phyloP scores from a whole-genome alignment of 2,113 vertebrate genomes.

The Mormyrus lacerda region DNA sequence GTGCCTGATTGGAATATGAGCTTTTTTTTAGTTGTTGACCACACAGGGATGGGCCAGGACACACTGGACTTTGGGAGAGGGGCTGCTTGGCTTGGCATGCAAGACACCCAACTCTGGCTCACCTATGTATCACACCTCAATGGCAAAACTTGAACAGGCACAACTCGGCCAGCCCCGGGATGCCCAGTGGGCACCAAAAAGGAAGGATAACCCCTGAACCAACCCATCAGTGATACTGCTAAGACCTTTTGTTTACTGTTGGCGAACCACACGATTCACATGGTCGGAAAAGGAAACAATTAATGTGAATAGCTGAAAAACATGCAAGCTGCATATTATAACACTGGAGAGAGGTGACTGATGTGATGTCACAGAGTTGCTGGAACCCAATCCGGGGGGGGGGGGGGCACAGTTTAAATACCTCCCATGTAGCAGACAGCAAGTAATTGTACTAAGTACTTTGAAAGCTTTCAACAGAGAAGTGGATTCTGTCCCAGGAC shows the following conservation, averaged over 20 bases:
- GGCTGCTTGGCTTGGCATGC: neutral
- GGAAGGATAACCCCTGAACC: neutral
- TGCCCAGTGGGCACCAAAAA: neutral
- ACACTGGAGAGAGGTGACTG: slow-evolving; percentile 8
- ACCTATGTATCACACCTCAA: neutral
- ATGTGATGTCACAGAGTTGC: slow-evolving; percentile 16
- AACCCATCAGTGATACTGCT: neutral
- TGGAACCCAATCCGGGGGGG: slow-evolving; percentile 8
- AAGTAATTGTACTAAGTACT: slow-evolving; percentile 15
- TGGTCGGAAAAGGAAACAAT: neutral
- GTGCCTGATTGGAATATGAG: neutral
- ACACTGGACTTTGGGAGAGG: neutral
- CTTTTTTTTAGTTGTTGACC: neutral
- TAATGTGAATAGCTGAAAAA: neutral
- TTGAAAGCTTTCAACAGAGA: neutral
- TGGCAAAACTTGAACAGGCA: neutral
- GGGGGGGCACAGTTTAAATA: neutral
- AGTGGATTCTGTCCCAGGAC: neutral
- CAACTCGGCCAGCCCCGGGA: neutral
- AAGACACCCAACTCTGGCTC: neutral
- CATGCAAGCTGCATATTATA: neutral
- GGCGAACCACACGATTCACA: neutral
- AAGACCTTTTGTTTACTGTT: neutral
- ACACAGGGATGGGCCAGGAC: neutral
- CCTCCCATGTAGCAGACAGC: slow-evolving; percentile 3